Conservation (phyloP, 2,888 invertebrate species). For the Brachyptera putata region DNA sequence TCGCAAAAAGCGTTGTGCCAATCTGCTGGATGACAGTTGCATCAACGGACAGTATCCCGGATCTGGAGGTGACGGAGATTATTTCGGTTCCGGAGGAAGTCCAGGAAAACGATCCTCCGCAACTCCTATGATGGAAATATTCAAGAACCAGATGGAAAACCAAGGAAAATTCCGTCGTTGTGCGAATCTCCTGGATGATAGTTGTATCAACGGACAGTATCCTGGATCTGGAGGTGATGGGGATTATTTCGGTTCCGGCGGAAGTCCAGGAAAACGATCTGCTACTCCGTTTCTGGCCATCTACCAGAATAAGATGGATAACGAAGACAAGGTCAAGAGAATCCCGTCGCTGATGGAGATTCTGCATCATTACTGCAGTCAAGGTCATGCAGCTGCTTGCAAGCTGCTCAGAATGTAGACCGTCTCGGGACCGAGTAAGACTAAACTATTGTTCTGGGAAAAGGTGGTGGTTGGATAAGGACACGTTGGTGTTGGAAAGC, state of each 20-base stretch:
- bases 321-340: constrained; percentile 22
- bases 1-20: constrained; percentile 22
- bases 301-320: neutral
- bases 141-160: neutral
- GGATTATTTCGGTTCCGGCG: constrained; percentile 23
- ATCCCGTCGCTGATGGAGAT: neutral
- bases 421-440: too few relatives aligned
- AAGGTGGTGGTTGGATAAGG: too few relatives aligned
- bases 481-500: too few relatives aligned
- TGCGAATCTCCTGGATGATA: constrained; percentile 27
- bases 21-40: constrained; percentile 25
- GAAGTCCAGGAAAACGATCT: constrained; percentile 28
- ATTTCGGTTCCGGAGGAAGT: constrained; percentile 16
- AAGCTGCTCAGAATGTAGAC: neutral
- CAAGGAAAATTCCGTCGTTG: constrained; percentile 20
- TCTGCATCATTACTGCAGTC: neutral
- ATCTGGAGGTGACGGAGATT: constrained; percentile 21
- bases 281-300: neutral
- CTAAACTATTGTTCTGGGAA: too few relatives aligned
- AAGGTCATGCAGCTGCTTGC: neutral
- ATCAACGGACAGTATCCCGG: constrained; percentile 21
- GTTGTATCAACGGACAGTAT: constrained; percentile 28
- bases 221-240: constrained; percentile 27
- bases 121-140: neutral
- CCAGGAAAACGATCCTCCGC: constrained; percentile 21